These are phyloP conservation scores for Agrotis ipsilon DNA, from an alignment of 2,888 invertebrate species.

Conservation along the genomic window DNA sequence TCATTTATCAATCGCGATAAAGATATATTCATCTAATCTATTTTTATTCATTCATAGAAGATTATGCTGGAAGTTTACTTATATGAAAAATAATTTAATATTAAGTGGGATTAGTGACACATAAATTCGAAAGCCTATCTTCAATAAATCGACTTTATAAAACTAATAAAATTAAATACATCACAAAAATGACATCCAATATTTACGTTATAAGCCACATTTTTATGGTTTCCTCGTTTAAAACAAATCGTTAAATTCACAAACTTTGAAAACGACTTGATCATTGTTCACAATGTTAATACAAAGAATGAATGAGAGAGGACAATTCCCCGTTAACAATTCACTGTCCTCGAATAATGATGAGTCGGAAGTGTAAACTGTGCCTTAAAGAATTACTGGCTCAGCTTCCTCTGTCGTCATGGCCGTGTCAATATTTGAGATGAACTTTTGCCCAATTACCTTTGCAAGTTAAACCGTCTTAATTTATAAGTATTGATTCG, in stretches of 20 bases:
- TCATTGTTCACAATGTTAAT: constrained; percentile 57
- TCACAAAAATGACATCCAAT: constrained; percentile 17
- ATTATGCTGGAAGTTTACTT: neutral
- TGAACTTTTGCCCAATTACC: constrained; percentile 87
- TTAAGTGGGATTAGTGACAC: too few species aligned
- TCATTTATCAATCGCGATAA: constrained; percentile 55
- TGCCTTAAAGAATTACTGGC: constrained; percentile 68
- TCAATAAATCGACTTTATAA: constrained; percentile 1
- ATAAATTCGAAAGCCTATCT: neutral
- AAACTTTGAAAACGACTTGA: constrained; percentile 49
- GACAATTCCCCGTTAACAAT: constrained; percentile 55
- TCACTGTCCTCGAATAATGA: constrained; percentile 50
- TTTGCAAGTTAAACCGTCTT: constrained; percentile 86
- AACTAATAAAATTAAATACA: constrained; percentile 18
- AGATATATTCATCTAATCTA: constrained; percentile 42
- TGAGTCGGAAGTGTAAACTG: constrained; percentile 56
- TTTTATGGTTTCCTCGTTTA: constrained; percentile 19
- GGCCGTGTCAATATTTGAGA: constrained; percentile 84
- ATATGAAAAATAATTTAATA: too few species aligned
- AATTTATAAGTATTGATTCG: constrained; percentile 89
- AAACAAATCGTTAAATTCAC: constrained; percentile 38
- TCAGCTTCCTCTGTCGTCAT: constrained; percentile 69
- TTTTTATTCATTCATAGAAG: constrained; percentile 37
- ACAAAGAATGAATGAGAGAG: constrained; percentile 48
- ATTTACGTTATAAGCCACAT: constrained; percentile 38